Evolutionary conservation across 2,888 invertebrate genomes (phyloP).

Genomic region (Heliconius cydno): DNA sequence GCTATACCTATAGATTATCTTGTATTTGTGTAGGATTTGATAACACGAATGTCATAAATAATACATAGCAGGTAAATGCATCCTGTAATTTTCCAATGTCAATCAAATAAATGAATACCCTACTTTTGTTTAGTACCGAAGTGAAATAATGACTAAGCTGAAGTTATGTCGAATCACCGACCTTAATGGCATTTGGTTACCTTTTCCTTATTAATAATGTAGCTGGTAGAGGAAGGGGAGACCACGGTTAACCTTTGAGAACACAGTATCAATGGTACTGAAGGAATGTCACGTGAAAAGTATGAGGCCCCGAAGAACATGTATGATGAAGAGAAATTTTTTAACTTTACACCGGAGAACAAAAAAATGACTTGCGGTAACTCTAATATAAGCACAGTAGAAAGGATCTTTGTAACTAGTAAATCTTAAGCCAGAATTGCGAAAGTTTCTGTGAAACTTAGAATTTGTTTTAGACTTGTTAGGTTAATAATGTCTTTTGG

Average conservation of each 20-base stretch:
- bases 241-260: no score
- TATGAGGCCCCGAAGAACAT: no score
- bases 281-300: no score
- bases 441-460: background rate
- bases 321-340: background rate
- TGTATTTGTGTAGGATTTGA: no score
- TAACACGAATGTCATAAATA: no score
- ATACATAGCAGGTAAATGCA: background rate
- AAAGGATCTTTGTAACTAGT: background rate
- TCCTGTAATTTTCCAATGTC: background rate
- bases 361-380: background rate
- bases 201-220: background rate
- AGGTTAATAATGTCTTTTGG: background rate
- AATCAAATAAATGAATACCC: background rate
- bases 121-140: background rate
- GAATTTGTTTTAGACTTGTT: background rate
- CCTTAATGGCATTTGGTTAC: background rate
- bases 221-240: no score
- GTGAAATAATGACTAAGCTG: background rate
- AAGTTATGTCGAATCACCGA: background rate
- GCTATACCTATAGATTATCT: no score
- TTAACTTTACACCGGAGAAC: background rate
- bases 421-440: background rate
- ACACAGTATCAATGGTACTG: no score
- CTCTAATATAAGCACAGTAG: background rate